Conservation (phyloP, 2,888 invertebrate species). For the Zootermopsis nevadensis region DNA sequence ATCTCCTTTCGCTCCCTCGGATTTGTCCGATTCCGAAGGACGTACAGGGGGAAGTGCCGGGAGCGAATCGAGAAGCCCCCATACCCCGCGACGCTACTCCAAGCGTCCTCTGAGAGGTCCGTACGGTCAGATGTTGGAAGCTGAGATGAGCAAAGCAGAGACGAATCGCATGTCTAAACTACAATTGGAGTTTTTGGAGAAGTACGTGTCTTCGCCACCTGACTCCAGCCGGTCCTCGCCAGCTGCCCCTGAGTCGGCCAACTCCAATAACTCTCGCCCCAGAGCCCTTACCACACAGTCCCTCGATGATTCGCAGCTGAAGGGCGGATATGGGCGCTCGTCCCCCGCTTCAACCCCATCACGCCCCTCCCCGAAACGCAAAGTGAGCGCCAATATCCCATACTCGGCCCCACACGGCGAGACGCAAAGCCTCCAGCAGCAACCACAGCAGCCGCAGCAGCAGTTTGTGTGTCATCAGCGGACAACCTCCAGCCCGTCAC, state of each 20-base stretch:
- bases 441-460: slow-evolving; percentile 60
- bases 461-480: slow-evolving; percentile 75
- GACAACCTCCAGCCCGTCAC: slow-evolving; percentile 83
- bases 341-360: slow-evolving; percentile 36
- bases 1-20: slow-evolving; percentile 75
- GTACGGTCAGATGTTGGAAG: slow-evolving; percentile 83
- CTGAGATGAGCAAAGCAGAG: slow-evolving; percentile 79
- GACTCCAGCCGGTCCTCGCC: slow-evolving; percentile 52
- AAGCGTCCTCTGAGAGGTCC: slow-evolving; percentile 81
- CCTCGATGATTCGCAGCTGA: slow-evolving; percentile 66
- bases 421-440: slow-evolving; percentile 39
- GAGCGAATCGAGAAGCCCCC: slow-evolving; percentile 62
- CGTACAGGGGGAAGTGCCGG: slow-evolving; percentile 57
- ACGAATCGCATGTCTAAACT: slow-evolving; percentile 62
- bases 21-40: slow-evolving; percentile 71
- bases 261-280: slow-evolving; percentile 55
- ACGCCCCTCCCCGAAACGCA: slow-evolving; percentile 67
- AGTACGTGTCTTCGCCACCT: slow-evolving; percentile 59
- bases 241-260: slow-evolving; percentile 51
- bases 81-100: slow-evolving; percentile 74
- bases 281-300: slow-evolving; percentile 67
- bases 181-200: slow-evolving; percentile 68
- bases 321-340: slow-evolving; percentile 51
- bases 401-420: slow-evolving; percentile 59
- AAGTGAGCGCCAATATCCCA: slow-evolving; percentile 71